Evolutionary conservation across 2,113 vertebrate species (phyloP).

Genomic region (Pachycephala philippinensis): DNA sequence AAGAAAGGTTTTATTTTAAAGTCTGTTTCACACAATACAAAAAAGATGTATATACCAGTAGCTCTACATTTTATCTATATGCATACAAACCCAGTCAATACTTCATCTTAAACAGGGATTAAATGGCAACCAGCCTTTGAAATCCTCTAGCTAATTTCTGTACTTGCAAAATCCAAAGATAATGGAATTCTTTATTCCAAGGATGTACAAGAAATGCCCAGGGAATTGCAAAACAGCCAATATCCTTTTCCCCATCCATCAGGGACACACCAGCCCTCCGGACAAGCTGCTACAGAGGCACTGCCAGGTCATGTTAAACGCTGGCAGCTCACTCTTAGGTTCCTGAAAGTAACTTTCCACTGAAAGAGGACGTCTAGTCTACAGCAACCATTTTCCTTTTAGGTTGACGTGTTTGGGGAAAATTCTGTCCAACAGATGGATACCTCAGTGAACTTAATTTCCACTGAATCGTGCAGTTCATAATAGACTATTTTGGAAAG

Average conservation of each 20-base stretch:
- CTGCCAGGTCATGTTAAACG: background rate
- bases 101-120: background rate
- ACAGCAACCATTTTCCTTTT: background rate
- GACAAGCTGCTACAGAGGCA: background rate
- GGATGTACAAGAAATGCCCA: background rate
- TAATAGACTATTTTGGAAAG: background rate
- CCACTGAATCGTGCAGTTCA: fast-evolving
- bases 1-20: constrained; percentile 47
- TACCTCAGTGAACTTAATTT: background rate
- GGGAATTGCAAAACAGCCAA: background rate
- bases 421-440: background rate
- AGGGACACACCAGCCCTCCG: fast-evolving
- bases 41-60: background rate
- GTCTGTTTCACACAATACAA: constrained; percentile 32
- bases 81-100: constrained; percentile 1
- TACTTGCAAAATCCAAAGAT: background rate
- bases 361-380: background rate
- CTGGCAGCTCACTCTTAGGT: background rate
- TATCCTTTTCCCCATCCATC: background rate
- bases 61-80: background rate
- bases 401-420: background rate
- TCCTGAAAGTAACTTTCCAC: background rate
- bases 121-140: background rate
- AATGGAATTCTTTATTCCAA: background rate
- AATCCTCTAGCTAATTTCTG: background rate